A percentile compares a stretch with the other conserved stretches of the same genome.
Conservation (phyloP, 2,113 vertebrate genomes). For the Entosphenus tridentatus region DNA sequence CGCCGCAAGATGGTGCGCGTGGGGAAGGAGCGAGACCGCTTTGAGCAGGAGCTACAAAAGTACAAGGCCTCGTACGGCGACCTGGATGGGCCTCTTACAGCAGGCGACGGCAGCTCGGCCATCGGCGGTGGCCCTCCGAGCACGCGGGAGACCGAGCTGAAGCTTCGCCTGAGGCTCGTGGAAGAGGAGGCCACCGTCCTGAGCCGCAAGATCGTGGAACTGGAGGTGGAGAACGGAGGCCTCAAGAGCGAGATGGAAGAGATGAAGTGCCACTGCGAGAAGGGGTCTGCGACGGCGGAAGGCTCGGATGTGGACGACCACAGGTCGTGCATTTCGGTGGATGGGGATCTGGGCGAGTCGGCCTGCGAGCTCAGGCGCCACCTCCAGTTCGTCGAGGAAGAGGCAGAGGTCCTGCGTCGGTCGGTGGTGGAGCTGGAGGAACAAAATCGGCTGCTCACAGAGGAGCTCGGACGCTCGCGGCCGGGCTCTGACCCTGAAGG, state of each 20-base stretch:
- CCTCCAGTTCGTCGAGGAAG: conserved; percentile 86
- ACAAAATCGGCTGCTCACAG: conserved; percentile 70
- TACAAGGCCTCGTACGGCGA: conserved; percentile 84
- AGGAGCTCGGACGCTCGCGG: conserved; percentile 76
- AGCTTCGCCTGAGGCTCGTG: conserved; percentile 71
- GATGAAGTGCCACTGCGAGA: conserved; percentile 60
- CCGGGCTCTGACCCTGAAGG: conserved; percentile 36
- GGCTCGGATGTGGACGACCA: conserved; percentile 55
- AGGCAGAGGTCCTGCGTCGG: conserved; percentile 66
- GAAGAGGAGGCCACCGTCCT: conserved; percentile 94
- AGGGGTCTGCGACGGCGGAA: conserved; percentile 51
- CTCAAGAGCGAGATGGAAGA: conserved; percentile 85
- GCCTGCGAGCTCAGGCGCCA: conserved; percentile 60
- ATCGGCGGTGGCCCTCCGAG: conserved; percentile 68
- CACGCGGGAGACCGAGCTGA: conserved; percentile 71
- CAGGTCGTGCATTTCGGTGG: conserved; percentile 59
- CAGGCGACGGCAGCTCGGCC: conserved; percentile 41
- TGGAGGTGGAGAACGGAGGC: conserved; percentile 89
- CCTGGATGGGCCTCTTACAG: conserved; percentile 26
- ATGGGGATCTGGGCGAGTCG: conserved; percentile 49
- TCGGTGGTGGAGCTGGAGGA: conserved; percentile 86
- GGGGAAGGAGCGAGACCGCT: conserved; percentile 62
- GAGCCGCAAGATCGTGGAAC: conserved; percentile 81
- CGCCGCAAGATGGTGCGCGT: conserved; percentile 92
- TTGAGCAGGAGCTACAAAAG: conserved; percentile 85